These are phyloP conservation scores for Prosopocoilus inquinatus DNA, from an alignment of 2,888 invertebrate species.

Conservation along the genomic window DNA sequence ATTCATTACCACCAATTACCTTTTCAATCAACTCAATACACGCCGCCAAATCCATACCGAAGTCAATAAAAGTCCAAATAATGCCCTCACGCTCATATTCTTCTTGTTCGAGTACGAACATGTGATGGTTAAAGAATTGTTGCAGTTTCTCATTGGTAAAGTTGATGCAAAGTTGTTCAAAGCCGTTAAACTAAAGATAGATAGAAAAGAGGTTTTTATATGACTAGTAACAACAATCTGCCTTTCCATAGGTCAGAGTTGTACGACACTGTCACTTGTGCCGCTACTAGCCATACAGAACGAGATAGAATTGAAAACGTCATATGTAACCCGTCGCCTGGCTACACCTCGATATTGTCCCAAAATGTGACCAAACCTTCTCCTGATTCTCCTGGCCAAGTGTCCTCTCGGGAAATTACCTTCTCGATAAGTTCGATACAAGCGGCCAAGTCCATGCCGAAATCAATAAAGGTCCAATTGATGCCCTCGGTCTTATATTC, in stretches of 20 bases:
- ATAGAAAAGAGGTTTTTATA: conserved; percentile 3
- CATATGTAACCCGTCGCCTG: too few relatives aligned
- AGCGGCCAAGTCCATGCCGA: conserved; percentile 93
- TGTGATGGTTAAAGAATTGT: conserved; percentile 98
- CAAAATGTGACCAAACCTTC: not conserved
- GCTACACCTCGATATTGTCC: not conserved
- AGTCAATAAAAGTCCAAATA: conserved; percentile 95
- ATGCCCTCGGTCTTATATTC: conserved; percentile 94
- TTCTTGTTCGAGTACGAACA: conserved; percentile 97
- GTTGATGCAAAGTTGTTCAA: conserved; percentile 98
- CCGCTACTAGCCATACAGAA: not conserved
- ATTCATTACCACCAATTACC: conserved; percentile 58
- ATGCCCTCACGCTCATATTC: conserved; percentile 94
- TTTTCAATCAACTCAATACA: conserved; percentile 95
- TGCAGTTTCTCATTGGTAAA: conserved; percentile 97
- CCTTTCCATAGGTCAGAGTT: not conserved
- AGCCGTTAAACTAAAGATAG: conserved; percentile 77
- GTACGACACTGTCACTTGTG: not conserved
- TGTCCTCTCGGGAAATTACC: conserved; percentile 59
- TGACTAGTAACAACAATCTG: not conserved
- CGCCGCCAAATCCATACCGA: conserved; percentile 94
- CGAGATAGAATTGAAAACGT: not conserved
- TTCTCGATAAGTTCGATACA: conserved; percentile 96
- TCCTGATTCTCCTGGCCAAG: not conserved
- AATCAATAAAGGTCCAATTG: conserved; percentile 95